Evolutionary conservation across 30 jellyfish, hydroid and myxozoan genomes (phyloP).

Genomic region (Cassiopea andromeda): DNA sequence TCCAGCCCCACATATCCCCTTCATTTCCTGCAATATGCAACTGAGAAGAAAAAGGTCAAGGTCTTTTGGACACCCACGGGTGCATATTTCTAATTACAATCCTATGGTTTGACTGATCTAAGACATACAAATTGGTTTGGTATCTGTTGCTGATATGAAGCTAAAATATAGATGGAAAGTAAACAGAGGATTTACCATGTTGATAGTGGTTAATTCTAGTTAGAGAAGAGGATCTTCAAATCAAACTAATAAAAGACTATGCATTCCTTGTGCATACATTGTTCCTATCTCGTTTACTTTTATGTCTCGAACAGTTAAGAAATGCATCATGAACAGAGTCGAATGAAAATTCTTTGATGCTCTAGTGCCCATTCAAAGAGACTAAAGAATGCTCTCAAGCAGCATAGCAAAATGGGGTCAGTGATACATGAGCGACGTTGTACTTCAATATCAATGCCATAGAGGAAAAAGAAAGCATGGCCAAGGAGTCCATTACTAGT

Average conservation of each 20-base stretch:
- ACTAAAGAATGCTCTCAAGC: neutral
- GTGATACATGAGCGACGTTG: too few relatives aligned
- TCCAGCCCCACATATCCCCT: too few relatives aligned
- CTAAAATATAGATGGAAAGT: conserved; percentile 31
- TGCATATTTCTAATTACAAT: too few relatives aligned
- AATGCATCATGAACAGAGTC: conserved; percentile 9
- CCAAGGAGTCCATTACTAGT: too few relatives aligned
- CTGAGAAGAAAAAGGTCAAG: too few relatives aligned
- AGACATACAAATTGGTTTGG: conserved; percentile 13
- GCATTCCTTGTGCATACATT: conserved; percentile 52
- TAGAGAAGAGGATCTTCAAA: conserved; percentile 46
- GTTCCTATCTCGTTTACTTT: conserved; percentile 27
- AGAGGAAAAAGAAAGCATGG: too few relatives aligned
- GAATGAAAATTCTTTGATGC: neutral
- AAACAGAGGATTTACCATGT: conserved; percentile 23
- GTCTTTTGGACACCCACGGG: too few relatives aligned
- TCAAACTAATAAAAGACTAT: conserved; percentile 36
- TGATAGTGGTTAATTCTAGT: conserved; percentile 30
- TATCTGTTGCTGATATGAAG: neutral
- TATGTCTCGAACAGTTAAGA: conserved; percentile 33
- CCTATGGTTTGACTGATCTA: neutral
- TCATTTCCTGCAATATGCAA: too few relatives aligned
- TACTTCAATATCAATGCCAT: too few relatives aligned
- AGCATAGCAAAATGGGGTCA: too few relatives aligned
- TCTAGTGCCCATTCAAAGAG: neutral